A percentile compares a stretch with the other conserved stretches of the same genome.
phyloP scores from a whole-genome alignment of 2,888 invertebrate species.

The Drosophila falleni region DNA sequence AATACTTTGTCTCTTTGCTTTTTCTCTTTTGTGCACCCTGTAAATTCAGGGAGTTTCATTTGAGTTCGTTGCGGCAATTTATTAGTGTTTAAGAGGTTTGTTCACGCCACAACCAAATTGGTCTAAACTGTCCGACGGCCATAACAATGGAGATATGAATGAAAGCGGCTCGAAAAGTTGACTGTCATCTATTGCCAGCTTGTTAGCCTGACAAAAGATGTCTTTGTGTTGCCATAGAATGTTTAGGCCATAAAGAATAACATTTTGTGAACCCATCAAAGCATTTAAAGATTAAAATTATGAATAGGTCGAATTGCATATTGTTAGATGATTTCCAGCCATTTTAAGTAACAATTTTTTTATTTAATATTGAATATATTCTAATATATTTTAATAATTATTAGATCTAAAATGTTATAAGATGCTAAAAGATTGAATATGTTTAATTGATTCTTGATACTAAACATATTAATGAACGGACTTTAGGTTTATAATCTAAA shows the following conservation, averaged over 20 bases:
- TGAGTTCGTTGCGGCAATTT: constrained; percentile 59
- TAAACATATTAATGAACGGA: too few species aligned
- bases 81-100: constrained; percentile 76
- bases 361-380: neutral
- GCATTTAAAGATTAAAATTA: constrained; percentile 18
- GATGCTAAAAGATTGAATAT: too few species aligned
- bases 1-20: constrained; percentile 7
- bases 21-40: constrained; percentile 22
- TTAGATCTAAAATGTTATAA: too few species aligned
- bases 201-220: constrained; percentile 32
- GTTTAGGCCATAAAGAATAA: constrained; percentile 20
- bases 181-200: constrained; percentile 29
- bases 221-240: constrained; percentile 34
- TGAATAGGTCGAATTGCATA: constrained; percentile 8
- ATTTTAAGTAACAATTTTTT: neutral
- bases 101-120: constrained; percentile 66
- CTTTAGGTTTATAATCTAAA: too few species aligned
- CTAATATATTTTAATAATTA: neutral
- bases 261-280: constrained; percentile 13
- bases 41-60: constrained; percentile 74
- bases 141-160: constrained; percentile 43
- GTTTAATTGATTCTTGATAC: too few species aligned
- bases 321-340: neutral
- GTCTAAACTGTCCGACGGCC: constrained; percentile 14
- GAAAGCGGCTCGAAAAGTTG: constrained; percentile 36